phyloP scores from a whole-genome alignment of 2,113 vertebrate species.

The Centropus bengalensis region DNA sequence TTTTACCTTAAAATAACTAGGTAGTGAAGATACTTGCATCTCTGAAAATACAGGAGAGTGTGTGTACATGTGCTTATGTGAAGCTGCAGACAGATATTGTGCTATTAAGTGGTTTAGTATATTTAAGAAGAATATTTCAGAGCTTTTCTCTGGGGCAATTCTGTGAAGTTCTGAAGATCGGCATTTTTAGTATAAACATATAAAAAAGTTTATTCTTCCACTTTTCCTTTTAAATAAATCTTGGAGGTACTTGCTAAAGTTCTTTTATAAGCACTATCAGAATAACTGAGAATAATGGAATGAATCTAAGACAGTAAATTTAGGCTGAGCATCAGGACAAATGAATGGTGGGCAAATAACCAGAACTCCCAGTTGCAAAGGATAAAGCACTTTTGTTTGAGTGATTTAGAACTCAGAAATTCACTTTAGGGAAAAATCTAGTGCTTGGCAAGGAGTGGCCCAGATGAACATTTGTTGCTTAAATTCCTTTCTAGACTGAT shows the following conservation, averaged over 20 bases:
- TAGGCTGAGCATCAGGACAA: background rate
- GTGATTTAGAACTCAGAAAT: conserved; percentile 31
- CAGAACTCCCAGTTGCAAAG: background rate
- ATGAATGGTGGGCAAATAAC: conserved; percentile 19
- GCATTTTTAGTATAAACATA: background rate
- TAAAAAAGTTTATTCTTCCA: background rate
- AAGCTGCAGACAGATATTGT: background rate
- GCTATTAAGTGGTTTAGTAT: background rate
- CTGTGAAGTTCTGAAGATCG: background rate
- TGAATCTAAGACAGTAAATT: conserved; percentile 14
- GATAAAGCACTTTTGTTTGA: conserved; percentile 44
- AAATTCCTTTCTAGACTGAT: background rate
- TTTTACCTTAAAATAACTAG: background rate
- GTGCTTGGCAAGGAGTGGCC: background rate
- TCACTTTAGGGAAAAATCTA: background rate
- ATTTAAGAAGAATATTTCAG: background rate
- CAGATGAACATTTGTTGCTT: background rate
- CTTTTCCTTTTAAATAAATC: conserved; percentile 1
- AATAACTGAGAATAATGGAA: conserved; percentile 32
- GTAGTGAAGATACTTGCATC: background rate
- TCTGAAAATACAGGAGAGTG: background rate
- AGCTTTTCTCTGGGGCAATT: background rate
- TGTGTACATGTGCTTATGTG: background rate
- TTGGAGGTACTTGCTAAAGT: background rate
- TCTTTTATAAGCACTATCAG: background rate